phyloP scores from a whole-genome alignment of 2,797 vertebrate species.

The Lepus townsendii region DNA sequence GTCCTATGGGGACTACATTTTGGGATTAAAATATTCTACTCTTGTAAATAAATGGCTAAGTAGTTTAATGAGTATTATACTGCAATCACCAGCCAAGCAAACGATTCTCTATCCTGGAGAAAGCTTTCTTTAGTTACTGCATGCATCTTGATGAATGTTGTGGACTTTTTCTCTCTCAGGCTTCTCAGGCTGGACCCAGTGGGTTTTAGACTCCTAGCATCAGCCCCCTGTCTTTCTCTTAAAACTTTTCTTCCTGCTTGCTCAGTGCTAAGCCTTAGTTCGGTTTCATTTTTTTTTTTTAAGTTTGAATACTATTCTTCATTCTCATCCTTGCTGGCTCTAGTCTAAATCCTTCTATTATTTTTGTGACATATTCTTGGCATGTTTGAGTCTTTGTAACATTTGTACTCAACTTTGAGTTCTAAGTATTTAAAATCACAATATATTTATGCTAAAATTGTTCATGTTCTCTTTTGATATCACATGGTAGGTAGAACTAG shows the following conservation, averaged over 20 bases:
- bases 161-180: neutral
- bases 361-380: neutral
- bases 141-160: neutral
- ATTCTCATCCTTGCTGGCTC: neutral
- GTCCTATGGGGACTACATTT: neutral
- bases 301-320: neutral
- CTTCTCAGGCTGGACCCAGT: neutral
- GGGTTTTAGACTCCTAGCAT: fast-evolving
- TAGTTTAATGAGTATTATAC: neutral
- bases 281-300: neutral
- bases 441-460: neutral
- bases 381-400: neutral
- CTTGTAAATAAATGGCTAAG: neutral
- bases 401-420: neutral
- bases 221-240: neutral
- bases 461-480: neutral
- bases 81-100: neutral
- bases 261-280: neutral
- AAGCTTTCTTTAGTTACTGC: neutral
- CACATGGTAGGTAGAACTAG: neutral
- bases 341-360: neutral
- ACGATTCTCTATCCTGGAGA: neutral
- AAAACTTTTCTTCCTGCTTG: neutral
- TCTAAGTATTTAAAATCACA: neutral
- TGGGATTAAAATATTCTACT: neutral